phyloP scores from a whole-genome alignment of 53 echinoderm and acorn worm genomes.

The Echinarachnius parma region DNA sequence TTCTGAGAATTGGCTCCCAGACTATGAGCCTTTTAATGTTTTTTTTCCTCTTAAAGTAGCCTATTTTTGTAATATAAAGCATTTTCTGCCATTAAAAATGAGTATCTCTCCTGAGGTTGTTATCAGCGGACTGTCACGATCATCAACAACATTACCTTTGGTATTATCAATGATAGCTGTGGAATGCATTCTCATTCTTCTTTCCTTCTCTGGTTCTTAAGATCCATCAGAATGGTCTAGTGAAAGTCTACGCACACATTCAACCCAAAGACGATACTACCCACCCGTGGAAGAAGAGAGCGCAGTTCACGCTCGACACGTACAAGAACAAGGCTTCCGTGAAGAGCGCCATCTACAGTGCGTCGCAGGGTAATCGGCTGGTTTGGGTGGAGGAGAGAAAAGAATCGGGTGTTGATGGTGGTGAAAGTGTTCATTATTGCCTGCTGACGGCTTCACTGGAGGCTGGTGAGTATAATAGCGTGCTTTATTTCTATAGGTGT shows the following conservation, averaged over 20 bases:
- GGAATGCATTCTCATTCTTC: too few species aligned
- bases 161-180: too few species aligned
- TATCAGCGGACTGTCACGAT: too few species aligned
- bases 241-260: conserved; percentile 38
- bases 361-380: conserved; percentile 7
- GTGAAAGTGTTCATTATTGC: conserved; percentile 4
- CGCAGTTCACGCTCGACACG: conserved; percentile 20
- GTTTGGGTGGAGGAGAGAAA: conserved; percentile 37
- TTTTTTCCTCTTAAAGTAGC: too few species aligned
- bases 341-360: conserved; percentile 30
- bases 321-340: neutral
- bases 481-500: too few species aligned
- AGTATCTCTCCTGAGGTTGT: too few species aligned
- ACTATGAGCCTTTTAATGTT: too few species aligned
- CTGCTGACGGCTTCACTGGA: conserved; percentile 23
- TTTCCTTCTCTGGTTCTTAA: too few species aligned
- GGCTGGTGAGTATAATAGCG: conserved; percentile 25
- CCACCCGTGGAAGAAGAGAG: conserved; percentile 39
- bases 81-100: too few species aligned
- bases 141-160: too few species aligned
- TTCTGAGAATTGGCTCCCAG: too few species aligned
- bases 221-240: conserved; percentile 45
- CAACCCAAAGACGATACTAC: conserved; percentile 2
- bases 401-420: neutral
- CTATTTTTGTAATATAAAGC: too few species aligned